Percentiles rank a stretch among this genome's conserved stretches.
These are phyloP conservation scores for Sarcophaga rosellei DNA, from an alignment of 2,888 invertebrate genomes.

Conservation along the genomic window DNA sequence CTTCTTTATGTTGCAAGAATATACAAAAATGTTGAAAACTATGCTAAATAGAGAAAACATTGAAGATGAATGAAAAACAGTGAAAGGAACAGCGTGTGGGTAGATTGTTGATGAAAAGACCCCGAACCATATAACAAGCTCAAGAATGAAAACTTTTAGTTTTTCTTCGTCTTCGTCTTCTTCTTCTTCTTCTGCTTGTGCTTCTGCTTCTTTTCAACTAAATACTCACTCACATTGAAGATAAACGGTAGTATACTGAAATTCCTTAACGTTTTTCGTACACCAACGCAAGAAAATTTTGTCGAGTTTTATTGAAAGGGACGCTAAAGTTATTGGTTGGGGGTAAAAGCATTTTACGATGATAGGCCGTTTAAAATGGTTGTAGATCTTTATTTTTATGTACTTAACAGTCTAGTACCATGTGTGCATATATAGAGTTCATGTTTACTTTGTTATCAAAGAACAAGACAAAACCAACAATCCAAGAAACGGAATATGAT, in stretches of 20 bases:
- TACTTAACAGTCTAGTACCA: no score
- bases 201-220: neutral
- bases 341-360: neutral
- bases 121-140: neutral
- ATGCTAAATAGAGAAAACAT: constrained; percentile 37
- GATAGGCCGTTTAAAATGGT: neutral
- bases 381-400: no score
- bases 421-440: no score
- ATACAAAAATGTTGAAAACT: constrained; percentile 33
- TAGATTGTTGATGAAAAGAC: neutral
- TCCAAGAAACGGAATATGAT: no score
- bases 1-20: neutral
- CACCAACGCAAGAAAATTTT: constrained; percentile 23
- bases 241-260: neutral
- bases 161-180: neutral
- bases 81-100: neutral
- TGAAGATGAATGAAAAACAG: neutral
- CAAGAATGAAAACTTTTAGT: neutral
- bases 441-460: no score
- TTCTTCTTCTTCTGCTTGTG: no score
- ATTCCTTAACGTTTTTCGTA: neutral
- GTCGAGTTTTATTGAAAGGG: neutral
- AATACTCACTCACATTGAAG: neutral
- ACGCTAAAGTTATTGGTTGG: constrained; percentile 21
- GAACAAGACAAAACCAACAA: no score